Evolutionary conservation across 2,888 invertebrate species (phyloP), one percentile per base, ranked within the genome.

Genomic region (Brachyopa scutellaris): DNA sequence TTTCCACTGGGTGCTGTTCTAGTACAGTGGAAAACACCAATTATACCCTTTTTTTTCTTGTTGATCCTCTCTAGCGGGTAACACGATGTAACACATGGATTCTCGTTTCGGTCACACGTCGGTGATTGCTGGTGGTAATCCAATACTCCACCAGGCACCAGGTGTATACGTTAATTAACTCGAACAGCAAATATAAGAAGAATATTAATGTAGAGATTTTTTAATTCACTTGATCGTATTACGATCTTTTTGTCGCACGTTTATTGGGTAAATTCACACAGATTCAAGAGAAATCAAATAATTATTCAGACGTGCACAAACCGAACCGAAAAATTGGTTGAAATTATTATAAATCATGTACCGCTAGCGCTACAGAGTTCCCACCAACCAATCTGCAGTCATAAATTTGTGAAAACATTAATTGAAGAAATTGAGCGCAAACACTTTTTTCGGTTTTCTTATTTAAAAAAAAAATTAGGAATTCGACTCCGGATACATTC

Each of bases 101-200:
- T 76, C 42, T 51, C 36, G 31, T 26, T 6, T 6, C 26, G 26
- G 49, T 76, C 57, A 57, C 74, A 64, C 69, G 66, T 61, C 53
- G 29, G 5, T 62, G 64, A 55, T 17, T 17, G 29, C 4, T 42
- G 38, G 36, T 36, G 66, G 82, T 82, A 82, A 82, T 82, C 69
- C 70, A 76, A 82, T 82, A 77, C 59, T 40, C 23, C 59, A 59
- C 80, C 64, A 70, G 64, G 69, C 59, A 59, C 80, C 64, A 70
- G 64, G 69, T 70, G 69, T 77, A 70, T 72, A 70, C 53, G 59
- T 82, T 82, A 82, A 82, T 82, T 70, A 76, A 72, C 70, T 82
- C 17, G 33, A 72, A 67, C 64, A 66, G 26, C 59, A 55, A 29
- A 45, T 38, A 42, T 53, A 36, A 53, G 55, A 33, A 33, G 62